phyloP scores from a whole-genome alignment of 2,888 invertebrate genomes.

The Caenorhabditis wallacei region DNA sequence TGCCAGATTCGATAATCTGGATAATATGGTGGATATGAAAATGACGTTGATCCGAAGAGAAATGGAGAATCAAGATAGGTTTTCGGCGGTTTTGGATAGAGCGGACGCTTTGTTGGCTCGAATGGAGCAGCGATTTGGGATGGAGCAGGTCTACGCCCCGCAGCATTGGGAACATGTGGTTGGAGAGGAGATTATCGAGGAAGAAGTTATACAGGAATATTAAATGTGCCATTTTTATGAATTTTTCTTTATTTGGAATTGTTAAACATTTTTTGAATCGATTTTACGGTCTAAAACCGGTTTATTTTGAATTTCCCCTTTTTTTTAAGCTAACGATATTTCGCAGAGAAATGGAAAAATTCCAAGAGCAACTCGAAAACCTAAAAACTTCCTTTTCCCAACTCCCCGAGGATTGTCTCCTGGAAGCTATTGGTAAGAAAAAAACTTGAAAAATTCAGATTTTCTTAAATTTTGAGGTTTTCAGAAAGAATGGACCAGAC shows the following conservation, averaged over 20 bases:
- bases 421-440: constrained; percentile 33
- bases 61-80: constrained; percentile 61
- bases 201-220: constrained; percentile 40
- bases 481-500: constrained; percentile 30
- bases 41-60: constrained; percentile 45
- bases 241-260: background rate
- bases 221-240: constrained; percentile 5
- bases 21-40: constrained; percentile 37
- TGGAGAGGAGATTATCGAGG: constrained; percentile 45
- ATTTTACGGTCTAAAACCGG: background rate
- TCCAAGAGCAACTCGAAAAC: constrained; percentile 24
- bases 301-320: background rate
- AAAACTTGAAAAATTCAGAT: background rate
- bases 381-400: constrained; percentile 22
- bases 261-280: background rate
- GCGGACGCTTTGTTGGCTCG: constrained; percentile 61
- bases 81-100: constrained; percentile 64
- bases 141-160: constrained; percentile 27
- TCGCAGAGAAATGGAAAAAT: constrained; percentile 33
- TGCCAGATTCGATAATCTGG: constrained; percentile 22
- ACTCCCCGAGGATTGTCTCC: constrained; percentile 11
- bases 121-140: constrained; percentile 59
- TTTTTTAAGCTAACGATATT: background rate
- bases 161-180: constrained; percentile 30
- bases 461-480: background rate